A percentile compares a stretch with the other conserved stretches of the same genome.
phyloP scores from a whole-genome alignment of 2,113 vertebrate genomes.

The Vidua macroura region DNA sequence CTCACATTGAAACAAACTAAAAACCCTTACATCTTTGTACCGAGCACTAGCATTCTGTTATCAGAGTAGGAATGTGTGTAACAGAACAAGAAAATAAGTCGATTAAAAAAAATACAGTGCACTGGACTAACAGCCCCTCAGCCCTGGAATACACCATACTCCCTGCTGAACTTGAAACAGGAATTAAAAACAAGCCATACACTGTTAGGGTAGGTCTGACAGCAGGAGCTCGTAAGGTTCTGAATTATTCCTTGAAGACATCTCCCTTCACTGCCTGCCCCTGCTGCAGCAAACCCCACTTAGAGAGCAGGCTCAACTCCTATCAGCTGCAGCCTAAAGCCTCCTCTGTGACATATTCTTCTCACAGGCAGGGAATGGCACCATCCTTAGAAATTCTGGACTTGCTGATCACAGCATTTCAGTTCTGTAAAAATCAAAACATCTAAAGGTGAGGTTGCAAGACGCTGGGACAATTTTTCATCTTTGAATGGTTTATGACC shows the following conservation, averaged over 20 bases:
- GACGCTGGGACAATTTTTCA: not conserved
- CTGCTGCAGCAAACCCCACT: not conserved
- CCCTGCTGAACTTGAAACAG: not conserved
- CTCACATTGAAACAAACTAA: not conserved
- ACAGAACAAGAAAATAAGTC: not conserved
- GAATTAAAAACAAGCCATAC: not conserved
- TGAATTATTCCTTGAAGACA: not conserved
- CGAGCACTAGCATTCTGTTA: not conserved
- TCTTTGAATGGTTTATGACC: not conserved
- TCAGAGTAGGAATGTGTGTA: not conserved
- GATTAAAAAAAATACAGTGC: not conserved
- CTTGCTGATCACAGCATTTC: conserved; percentile 2
- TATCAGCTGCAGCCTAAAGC: not conserved
- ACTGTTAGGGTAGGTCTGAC: not conserved
- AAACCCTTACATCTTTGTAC: not conserved
- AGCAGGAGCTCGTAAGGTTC: not conserved
- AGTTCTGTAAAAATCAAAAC: not conserved
- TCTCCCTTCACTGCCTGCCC: conserved; percentile 2
- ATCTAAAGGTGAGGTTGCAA: not conserved
- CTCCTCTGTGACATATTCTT: not conserved
- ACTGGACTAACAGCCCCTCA: not conserved
- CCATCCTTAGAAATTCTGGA: conserved; percentile 5
- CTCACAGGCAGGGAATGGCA: not conserved
- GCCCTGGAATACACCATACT: not conserved
- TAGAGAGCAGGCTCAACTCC: not conserved